A percentile compares a stretch with the other conserved stretches of the same genome.
Conservation (phyloP, 2,113 vertebrate genomes). For the Narcine bancroftii region DNA sequence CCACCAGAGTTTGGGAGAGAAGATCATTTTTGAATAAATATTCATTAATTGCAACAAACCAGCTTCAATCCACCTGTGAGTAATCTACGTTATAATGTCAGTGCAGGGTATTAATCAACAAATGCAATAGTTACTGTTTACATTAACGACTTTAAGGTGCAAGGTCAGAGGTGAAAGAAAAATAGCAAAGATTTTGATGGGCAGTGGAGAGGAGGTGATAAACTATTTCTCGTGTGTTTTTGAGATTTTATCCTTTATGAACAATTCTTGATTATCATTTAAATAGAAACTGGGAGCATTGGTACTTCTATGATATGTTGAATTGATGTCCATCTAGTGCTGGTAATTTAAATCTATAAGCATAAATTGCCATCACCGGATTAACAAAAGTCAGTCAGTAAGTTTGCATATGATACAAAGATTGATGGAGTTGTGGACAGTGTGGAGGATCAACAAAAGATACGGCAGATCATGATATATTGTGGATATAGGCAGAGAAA, state of each 20-base stretch:
- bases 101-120: not conserved
- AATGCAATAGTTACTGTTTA: not conserved
- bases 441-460: too few relatives aligned
- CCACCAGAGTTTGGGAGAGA: not conserved
- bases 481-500: too few relatives aligned
- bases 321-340: not conserved
- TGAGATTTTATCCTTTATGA: not conserved
- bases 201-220: not conserved
- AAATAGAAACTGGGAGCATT: not conserved
- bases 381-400: too few relatives aligned
- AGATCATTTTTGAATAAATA: too few relatives aligned
- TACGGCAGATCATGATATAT: too few relatives aligned
- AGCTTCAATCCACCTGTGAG: not conserved
- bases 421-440: too few relatives aligned
- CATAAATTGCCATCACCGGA: too few relatives aligned
- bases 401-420: too few relatives aligned
- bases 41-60: too few relatives aligned
- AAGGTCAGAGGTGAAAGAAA: not conserved
- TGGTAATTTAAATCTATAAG: not conserved
- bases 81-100: not conserved
- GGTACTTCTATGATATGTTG: not conserved
- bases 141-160: not conserved
- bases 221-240: not conserved
- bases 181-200: not conserved
- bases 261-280: not conserved